phyloP scores from a whole-genome alignment of 2,797 vertebrate genomes.

The Characodon lateralis region DNA sequence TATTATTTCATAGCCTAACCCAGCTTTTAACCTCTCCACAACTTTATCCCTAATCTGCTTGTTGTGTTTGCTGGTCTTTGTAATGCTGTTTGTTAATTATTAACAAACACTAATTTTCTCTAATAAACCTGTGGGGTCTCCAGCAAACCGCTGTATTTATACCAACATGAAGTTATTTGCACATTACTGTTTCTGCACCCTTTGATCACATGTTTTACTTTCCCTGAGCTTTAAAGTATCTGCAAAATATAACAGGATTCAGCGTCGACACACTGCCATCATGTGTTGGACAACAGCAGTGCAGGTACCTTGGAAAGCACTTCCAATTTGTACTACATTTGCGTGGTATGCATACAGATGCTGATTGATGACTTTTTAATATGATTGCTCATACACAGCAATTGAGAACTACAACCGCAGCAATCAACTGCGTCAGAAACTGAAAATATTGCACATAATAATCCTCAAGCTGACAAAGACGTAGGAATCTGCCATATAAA shows the following conservation, averaged over 20 bases:
- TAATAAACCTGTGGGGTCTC: no score
- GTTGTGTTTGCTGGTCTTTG: background rate
- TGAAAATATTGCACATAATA: background rate
- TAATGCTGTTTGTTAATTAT: background rate
- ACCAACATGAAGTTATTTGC: background rate
- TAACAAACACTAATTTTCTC: no score
- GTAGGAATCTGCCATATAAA: constrained; percentile 22
- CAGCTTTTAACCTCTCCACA: background rate
- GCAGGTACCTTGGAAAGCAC: constrained; percentile 46
- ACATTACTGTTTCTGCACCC: background rate
- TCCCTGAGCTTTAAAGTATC: background rate
- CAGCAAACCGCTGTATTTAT: background rate
- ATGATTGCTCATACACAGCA: constrained; percentile 3
- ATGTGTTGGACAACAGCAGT: constrained; percentile 57
- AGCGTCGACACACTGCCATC: constrained; percentile 71
- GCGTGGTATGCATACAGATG: constrained; percentile 17
- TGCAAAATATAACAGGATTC: background rate
- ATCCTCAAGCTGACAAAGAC: background rate
- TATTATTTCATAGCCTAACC: background rate
- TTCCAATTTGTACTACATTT: constrained; percentile 51
- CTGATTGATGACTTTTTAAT: constrained; percentile 39
- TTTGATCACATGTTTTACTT: background rate
- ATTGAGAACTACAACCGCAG: background rate
- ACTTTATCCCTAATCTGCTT: background rate
- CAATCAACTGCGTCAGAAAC: background rate